These are phyloP conservation scores for Limnodromus scolopaceus DNA, from an alignment of 2,797 vertebrate species.

Conservation along the genomic window DNA sequence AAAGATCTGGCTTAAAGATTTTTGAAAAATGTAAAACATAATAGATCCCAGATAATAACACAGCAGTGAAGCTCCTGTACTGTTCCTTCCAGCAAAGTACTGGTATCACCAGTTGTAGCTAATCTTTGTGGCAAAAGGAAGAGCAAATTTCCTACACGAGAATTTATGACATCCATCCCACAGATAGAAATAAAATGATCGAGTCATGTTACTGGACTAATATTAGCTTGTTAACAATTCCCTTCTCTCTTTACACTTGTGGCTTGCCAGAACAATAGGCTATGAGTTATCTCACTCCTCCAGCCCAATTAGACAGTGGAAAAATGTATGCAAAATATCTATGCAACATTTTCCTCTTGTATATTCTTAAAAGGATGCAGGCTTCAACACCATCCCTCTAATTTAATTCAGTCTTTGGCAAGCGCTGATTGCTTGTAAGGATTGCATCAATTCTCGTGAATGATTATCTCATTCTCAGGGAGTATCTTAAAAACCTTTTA, in stretches of 20 bases:
- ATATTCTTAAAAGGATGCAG: constrained; percentile 17
- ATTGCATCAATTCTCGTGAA: constrained; percentile 67
- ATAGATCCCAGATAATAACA: constrained; percentile 92
- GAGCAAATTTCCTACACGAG: constrained; percentile 51
- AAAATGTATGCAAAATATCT: constrained; percentile 65
- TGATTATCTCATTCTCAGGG: constrained; percentile 55
- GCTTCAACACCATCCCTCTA: constrained; percentile 5
- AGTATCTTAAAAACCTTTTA: constrained; percentile 58
- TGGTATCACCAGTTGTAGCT: constrained; percentile 66
- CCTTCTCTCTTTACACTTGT: constrained; percentile 61
- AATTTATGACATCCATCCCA: constrained; percentile 66
- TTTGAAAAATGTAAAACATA: constrained; percentile 92
- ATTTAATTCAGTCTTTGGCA: constrained; percentile 71
- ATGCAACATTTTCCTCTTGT: constrained; percentile 41
- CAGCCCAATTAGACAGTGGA: constrained; percentile 70
- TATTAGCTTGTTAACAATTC: constrained; percentile 69
- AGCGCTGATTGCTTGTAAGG: constrained; percentile 66
- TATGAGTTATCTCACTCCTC: constrained; percentile 65
- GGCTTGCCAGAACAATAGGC: constrained; percentile 62
- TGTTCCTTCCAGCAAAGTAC: constrained; percentile 79
- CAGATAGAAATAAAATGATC: constrained; percentile 61
- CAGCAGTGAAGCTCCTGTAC: constrained; percentile 82
- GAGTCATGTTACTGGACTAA: constrained; percentile 61
- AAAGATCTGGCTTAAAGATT: constrained; percentile 92
- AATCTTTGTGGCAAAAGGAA: constrained; percentile 73